Percentiles rank a stretch among this genome's conserved stretches.
Conservation (phyloP, 2,888 invertebrate species). For the Drosophila longiperda region DNA sequence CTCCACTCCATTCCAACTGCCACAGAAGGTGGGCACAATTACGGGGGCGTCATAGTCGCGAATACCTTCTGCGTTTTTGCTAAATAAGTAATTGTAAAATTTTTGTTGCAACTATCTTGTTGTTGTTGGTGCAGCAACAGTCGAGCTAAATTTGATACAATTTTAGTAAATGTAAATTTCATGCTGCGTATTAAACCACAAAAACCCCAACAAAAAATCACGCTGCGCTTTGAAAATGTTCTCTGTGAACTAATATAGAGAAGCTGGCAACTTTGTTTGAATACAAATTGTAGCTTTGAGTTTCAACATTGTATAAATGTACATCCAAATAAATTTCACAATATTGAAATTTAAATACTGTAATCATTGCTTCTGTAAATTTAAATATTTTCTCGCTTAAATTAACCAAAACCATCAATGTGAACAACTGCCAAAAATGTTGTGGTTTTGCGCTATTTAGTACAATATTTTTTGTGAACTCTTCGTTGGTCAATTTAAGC, state of each 20-base stretch:
- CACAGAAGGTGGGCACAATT: constrained; percentile 38
- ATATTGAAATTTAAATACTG: not conserved
- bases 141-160: constrained; percentile 33
- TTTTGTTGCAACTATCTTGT: constrained; percentile 32
- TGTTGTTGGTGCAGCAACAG: constrained; percentile 10
- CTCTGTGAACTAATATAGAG: constrained; percentile 25
- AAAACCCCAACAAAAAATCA: constrained; percentile 22
- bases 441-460: constrained; percentile 54
- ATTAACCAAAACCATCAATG: constrained; percentile 25
- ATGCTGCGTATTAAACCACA: constrained; percentile 33
- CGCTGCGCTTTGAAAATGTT: constrained; percentile 32
- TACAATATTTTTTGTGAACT: constrained; percentile 35
- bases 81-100: constrained; percentile 51
- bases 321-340: not conserved
- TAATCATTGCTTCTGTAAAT: no score
- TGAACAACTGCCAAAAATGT: constrained; percentile 41
- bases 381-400: not conserved
- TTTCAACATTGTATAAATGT: not conserved
- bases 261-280: constrained; percentile 1
- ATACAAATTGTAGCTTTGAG: constrained; percentile 1
- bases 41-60: constrained; percentile 22
- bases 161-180: constrained; percentile 38
- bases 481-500: constrained; percentile 61
- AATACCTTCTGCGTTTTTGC: constrained; percentile 34
- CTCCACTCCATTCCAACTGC: not conserved